Percentiles rank a stretch among this genome's conserved stretches.
phyloP scores from a whole-genome alignment of 2,888 invertebrate genomes.

The Mystacides longicornis region DNA sequence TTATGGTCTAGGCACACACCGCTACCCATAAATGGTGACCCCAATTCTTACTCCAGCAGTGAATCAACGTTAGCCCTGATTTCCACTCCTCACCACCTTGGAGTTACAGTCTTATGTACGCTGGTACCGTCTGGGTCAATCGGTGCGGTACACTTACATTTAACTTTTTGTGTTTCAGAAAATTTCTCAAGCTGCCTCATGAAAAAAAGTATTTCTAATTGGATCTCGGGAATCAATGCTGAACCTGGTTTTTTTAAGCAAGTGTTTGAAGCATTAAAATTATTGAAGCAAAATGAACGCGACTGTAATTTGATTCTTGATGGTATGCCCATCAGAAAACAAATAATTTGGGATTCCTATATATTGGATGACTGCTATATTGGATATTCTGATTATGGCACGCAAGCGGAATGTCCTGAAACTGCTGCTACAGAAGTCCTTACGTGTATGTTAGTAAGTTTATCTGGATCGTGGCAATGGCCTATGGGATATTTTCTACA shows the following conservation, averaged over 20 bases:
- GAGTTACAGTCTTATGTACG: too few species aligned
- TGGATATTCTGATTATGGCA: background rate
- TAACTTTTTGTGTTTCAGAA: slow-evolving; percentile 3
- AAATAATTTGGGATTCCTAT: background rate
- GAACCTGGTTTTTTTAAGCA: slow-evolving; percentile 3
- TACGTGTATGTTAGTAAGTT: background rate
- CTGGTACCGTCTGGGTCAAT: too few species aligned
- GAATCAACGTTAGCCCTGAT: too few species aligned
- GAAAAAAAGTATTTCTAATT: slow-evolving; percentile 5
- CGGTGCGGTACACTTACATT: background rate
- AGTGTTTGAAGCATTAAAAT: slow-evolving; percentile 1
- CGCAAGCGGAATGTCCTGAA: background rate
- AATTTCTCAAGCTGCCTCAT: background rate
- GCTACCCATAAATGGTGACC: too few species aligned
- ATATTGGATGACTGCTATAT: background rate
- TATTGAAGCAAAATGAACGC: background rate
- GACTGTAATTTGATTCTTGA: background rate
- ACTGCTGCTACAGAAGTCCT: slow-evolving; percentile 1
- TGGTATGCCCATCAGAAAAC: slow-evolving; percentile 2
- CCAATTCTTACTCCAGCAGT: too few species aligned
- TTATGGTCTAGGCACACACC: too few species aligned
- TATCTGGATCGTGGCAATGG: background rate
- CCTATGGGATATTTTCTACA: background rate
- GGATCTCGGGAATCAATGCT: background rate
- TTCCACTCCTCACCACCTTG: too few species aligned